phyloP scores from a whole-genome alignment of 1,140 invertebrate species.

The Adoxophyes honmai region DNA sequence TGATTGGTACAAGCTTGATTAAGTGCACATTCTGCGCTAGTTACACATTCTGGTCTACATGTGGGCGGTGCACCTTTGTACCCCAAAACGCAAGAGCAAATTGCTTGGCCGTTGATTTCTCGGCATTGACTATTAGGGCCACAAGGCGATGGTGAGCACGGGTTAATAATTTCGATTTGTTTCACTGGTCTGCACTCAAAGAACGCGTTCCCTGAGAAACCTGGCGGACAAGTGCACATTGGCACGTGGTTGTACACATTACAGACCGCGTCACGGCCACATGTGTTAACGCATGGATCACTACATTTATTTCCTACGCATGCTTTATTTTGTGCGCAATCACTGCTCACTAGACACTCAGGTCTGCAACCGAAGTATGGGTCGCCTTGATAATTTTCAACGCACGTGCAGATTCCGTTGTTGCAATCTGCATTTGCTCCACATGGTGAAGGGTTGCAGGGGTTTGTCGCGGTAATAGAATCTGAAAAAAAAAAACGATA shows the following conservation, averaged over 20 bases:
- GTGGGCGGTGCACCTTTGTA: conserved; percentile 77
- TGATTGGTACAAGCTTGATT: conserved; percentile 80
- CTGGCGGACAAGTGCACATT: conserved; percentile 84
- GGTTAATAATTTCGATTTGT: conserved; percentile 50
- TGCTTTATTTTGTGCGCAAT: conserved; percentile 87
- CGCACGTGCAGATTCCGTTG: conserved; percentile 80
- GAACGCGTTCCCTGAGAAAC: conserved; percentile 88
- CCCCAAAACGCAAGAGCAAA: conserved; percentile 78
- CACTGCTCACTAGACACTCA: conserved; percentile 87
- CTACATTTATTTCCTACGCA: conserved; percentile 90
- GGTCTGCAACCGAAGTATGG: conserved; percentile 86
- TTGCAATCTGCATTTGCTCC: conserved; percentile 78
- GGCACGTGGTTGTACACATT: conserved; percentile 89
- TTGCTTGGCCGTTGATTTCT: conserved; percentile 69
- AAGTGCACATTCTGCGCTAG: conserved; percentile 79
- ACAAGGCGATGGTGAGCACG: conserved; percentile 72
- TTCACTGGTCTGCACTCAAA: conserved; percentile 81
- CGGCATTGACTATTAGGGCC: conserved; percentile 66
- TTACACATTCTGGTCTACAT: conserved; percentile 79
- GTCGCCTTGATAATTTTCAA: conserved; percentile 83
- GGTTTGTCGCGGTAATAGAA: conserved; percentile 33
- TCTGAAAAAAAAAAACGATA: conserved; percentile 36
- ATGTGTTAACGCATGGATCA: conserved; percentile 91
- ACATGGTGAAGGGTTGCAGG: conserved; percentile 63
- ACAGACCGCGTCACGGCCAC: conserved; percentile 88